Evolutionary conservation across 2,797 vertebrate genomes (phyloP).

Genomic region (Amblyraja radiata): DNA sequence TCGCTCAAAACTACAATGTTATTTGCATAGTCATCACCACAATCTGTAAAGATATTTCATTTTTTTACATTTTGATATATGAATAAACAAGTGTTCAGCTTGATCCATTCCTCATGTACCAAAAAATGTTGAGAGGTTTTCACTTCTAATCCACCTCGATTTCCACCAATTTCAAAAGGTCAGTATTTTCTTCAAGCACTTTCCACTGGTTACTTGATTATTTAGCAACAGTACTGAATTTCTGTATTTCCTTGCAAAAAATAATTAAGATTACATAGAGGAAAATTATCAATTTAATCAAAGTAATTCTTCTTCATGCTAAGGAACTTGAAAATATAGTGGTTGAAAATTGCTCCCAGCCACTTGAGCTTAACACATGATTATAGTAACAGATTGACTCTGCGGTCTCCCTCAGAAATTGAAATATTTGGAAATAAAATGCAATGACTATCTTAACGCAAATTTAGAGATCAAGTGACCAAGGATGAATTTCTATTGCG

Average conservation of each 20-base stretch:
- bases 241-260: background rate
- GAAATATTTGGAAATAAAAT: too few species aligned
- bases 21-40: constrained; percentile 76
- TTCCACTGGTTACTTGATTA: background rate
- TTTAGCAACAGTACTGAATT: background rate
- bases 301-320: background rate
- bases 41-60: background rate
- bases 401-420: too few species aligned
- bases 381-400: too few species aligned
- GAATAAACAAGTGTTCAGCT: background rate
- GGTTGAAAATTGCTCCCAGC: too few species aligned
- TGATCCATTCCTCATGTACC: background rate
- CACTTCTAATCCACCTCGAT: background rate
- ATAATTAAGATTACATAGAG: background rate
- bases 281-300: background rate
- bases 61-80: background rate
- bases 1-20: constrained; percentile 74
- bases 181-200: background rate
- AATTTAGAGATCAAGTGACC: too few species aligned
- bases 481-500: too few species aligned
- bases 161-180: background rate
- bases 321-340: background rate
- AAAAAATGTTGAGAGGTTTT: too few species aligned
- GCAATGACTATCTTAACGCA: too few species aligned
- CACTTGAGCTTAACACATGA: too few species aligned